Evolutionary conservation across 2,888 invertebrate genomes (phyloP).

Genomic region (Liopterus haemorrhoidalis): DNA sequence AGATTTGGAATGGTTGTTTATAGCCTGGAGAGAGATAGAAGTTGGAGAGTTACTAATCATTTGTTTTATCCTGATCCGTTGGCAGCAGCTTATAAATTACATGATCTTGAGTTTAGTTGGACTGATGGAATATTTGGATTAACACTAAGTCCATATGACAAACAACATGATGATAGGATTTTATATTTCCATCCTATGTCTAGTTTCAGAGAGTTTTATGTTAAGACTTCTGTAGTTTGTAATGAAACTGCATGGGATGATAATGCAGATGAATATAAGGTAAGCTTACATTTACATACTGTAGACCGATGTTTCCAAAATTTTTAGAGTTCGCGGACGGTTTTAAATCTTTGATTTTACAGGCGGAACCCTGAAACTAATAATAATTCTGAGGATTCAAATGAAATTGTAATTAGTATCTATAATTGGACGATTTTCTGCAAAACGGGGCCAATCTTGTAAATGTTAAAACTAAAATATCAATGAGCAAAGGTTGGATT

Average conservation of each 20-base stretch:
- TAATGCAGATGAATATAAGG: conserved; percentile 39
- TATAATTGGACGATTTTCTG: no score
- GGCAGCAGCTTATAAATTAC: conserved; percentile 66
- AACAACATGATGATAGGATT: conserved; percentile 52
- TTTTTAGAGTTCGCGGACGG: no score
- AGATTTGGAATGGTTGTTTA: conserved; percentile 58
- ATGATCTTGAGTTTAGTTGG: conserved; percentile 75
- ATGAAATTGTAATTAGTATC: no score
- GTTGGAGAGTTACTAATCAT: conserved; percentile 65
- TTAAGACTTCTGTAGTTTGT: conserved; percentile 59
- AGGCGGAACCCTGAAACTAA: no score
- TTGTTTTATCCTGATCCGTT: conserved; percentile 67
- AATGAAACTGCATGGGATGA: conserved; percentile 51
- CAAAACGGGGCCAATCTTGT: no score
- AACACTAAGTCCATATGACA: conserved; percentile 56
- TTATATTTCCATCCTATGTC: conserved; percentile 79
- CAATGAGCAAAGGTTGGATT: no score
- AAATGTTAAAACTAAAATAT: no score
- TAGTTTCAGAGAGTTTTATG: conserved; percentile 71
- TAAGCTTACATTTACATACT: no score
- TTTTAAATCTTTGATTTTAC: no score
- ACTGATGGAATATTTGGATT: conserved; percentile 74
- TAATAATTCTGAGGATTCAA: no score
- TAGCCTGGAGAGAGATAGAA: conserved; percentile 52
- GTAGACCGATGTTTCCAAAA: no score